These are phyloP conservation scores for Orchesella cincta DNA, from an alignment of 1,140 invertebrate species.

Conservation along the genomic window DNA sequence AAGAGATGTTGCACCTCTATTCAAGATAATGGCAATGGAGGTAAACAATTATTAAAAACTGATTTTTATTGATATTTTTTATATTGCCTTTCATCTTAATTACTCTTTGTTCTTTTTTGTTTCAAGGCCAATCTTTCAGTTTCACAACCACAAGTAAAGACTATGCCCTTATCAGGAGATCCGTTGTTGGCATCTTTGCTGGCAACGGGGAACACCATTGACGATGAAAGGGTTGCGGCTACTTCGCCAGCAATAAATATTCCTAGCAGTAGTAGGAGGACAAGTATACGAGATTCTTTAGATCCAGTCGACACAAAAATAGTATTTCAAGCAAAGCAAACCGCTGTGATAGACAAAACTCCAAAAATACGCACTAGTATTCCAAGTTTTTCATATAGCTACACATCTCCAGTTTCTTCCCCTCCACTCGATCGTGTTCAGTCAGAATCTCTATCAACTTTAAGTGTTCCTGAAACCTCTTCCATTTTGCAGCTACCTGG, in stretches of 20 bases:
- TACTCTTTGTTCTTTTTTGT: neutral
- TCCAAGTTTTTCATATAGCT: conserved; percentile 21
- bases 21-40: conserved; percentile 11
- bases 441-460: neutral
- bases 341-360: neutral
- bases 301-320: neutral
- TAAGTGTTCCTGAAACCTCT: neutral
- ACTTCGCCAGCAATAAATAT: neutral
- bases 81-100: neutral
- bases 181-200: conserved; percentile 7
- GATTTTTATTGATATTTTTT: neutral
- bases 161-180: conserved; percentile 12
- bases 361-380: neutral
- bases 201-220: neutral
- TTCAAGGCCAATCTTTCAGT: neutral
- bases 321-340: neutral
- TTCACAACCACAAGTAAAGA: neutral
- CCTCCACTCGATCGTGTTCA: conserved; percentile 4
- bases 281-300: neutral
- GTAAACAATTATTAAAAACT: neutral
- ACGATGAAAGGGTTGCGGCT: neutral
- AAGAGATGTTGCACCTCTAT: conserved; percentile 34
- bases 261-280: neutral
- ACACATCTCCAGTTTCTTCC: neutral
- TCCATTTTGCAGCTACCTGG: neutral